Evolutionary conservation across 1,140 invertebrate genomes (phyloP).

Genomic region (Calephelis virginiensis): DNA sequence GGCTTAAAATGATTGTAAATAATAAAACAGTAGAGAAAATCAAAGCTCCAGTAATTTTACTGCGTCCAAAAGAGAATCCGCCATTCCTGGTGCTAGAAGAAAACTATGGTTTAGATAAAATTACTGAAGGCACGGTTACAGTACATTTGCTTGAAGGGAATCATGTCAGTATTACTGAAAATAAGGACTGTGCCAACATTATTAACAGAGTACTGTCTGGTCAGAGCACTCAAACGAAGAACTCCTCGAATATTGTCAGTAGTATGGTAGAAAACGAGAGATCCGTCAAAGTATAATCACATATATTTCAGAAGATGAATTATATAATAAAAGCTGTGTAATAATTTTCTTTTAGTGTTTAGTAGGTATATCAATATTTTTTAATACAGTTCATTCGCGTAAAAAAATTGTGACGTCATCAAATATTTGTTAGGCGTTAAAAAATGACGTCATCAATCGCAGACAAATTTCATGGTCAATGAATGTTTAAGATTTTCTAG

Average conservation of each 20-base stretch:
- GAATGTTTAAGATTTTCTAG: no score
- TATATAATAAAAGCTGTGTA: neutral
- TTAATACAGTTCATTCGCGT: no score
- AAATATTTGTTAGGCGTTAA: no score
- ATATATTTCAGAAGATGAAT: neutral
- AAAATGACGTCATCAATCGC: no score
- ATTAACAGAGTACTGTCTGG: slow-evolving; percentile 77
- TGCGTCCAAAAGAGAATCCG: slow-evolving; percentile 80
- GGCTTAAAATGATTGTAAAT: slow-evolving; percentile 71
- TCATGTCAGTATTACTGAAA: slow-evolving; percentile 84
- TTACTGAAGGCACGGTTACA: slow-evolving; percentile 72
- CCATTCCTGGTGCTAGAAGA: slow-evolving; percentile 75
- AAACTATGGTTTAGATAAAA: slow-evolving; percentile 82
- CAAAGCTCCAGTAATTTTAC: slow-evolving; percentile 80
- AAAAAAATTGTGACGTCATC: no score
- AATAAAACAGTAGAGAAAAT: slow-evolving; percentile 61
- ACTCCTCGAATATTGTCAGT: slow-evolving; percentile 44
- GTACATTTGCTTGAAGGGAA: slow-evolving; percentile 84
- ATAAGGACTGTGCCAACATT: slow-evolving; percentile 80
- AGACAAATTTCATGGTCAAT: no score
- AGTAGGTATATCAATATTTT: no score
- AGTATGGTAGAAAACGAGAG: slow-evolving; percentile 58
- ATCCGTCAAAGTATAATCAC: slow-evolving; percentile 40
- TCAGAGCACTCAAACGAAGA: slow-evolving; percentile 35
- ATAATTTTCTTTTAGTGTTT: no score